Evolutionary conservation across 2,888 invertebrate genomes (phyloP).

Genomic region (Myathropa florea): DNA sequence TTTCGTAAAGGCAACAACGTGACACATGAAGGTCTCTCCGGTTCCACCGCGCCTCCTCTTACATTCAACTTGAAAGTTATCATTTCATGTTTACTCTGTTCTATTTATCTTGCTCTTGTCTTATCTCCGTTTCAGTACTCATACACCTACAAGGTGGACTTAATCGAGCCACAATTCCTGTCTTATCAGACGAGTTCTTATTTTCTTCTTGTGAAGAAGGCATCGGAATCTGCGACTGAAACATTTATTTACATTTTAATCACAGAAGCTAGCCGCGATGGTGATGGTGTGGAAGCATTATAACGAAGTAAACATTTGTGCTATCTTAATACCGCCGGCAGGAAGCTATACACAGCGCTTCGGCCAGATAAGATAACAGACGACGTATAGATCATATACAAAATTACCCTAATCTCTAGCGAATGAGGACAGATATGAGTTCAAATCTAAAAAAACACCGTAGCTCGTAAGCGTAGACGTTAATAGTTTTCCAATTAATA

Average conservation of each 20-base stretch:
- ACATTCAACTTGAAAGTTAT: background rate
- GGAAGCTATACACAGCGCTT: constrained; percentile 36
- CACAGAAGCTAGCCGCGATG: background rate
- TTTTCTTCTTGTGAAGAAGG: background rate
- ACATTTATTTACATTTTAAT: constrained; percentile 21
- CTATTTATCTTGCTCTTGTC: constrained; percentile 24
- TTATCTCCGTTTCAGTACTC: constrained; percentile 2
- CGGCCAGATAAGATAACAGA: constrained; percentile 45
- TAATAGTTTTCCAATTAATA: constrained; percentile 34
- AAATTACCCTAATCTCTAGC: constrained; percentile 27
- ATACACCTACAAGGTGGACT: constrained; percentile 15
- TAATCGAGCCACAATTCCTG: constrained; percentile 17
- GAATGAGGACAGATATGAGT: constrained; percentile 54
- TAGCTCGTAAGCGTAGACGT: background rate
- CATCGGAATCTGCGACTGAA: constrained; percentile 32
- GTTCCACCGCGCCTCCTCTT: background rate
- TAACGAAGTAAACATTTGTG: constrained; percentile 38
- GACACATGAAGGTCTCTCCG: constrained; percentile 9
- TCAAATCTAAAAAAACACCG: constrained; percentile 15
- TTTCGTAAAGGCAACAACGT: constrained; percentile 6
- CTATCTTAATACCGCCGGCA: constrained; percentile 30
- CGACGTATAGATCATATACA: constrained; percentile 6
- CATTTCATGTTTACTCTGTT: constrained; percentile 19
- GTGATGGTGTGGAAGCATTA: background rate
- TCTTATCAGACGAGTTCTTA: constrained; percentile 29